Percentiles rank a stretch among this genome's conserved stretches.
phyloP scores from a whole-genome alignment of 2,113 vertebrate species.

The Psilopsiagon aurifrons region DNA sequence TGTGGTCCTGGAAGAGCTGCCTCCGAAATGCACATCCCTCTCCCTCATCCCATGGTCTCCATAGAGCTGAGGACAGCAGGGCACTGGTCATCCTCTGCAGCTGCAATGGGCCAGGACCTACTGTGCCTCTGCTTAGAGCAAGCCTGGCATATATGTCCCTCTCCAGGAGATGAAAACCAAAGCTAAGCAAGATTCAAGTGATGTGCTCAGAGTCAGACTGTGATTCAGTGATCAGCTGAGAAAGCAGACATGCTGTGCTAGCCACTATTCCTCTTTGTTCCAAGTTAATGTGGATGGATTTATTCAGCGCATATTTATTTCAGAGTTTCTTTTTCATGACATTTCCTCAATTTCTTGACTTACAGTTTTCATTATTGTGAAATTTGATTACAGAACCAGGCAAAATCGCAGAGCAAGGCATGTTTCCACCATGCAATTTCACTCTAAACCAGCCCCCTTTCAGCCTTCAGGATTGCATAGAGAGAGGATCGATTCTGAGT shows the following conservation, averaged over 20 bases:
- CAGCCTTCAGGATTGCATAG: not conserved
- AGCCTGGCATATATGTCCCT: not conserved
- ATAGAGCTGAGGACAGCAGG: not conserved
- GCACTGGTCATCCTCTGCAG: not conserved
- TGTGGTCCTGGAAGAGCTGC: not conserved
- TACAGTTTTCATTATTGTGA: constrained; percentile 62
- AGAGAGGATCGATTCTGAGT: constrained; percentile 32
- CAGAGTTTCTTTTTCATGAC: constrained; percentile 1
- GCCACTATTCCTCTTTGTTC: constrained; percentile 29
- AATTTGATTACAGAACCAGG: constrained; percentile 58
- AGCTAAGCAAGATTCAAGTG: constrained; percentile 42
- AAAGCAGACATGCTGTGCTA: constrained; percentile 34
- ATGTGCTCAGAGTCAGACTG: constrained; percentile 37
- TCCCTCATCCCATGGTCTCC: not conserved
- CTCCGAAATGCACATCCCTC: not conserved
- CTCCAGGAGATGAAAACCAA: constrained; percentile 23
- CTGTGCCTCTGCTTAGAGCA: not conserved
- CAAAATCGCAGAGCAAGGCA: constrained; percentile 21
- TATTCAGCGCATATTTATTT: constrained; percentile 39
- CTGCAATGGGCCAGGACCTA: not conserved
- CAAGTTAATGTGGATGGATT: constrained; percentile 37
- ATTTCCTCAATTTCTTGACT: constrained; percentile 64
- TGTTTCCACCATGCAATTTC: constrained; percentile 28
- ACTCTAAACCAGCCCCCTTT: not conserved
- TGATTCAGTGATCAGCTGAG: constrained; percentile 69